phyloP scores from a whole-genome alignment of 2,113 vertebrate genomes.

The Cynoglossus semilaevis region DNA sequence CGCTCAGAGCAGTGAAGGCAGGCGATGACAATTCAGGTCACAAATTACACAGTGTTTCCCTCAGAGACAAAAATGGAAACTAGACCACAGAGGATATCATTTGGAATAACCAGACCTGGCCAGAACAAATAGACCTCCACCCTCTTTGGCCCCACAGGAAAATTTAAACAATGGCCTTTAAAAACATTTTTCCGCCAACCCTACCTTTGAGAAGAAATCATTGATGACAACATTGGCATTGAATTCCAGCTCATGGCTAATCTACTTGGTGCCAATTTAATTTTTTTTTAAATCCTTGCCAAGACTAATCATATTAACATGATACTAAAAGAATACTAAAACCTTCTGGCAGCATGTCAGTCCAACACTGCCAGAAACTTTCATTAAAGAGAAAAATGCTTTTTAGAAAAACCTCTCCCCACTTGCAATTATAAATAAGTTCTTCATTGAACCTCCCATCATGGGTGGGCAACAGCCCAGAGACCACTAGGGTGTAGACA shows the following conservation, averaged over 20 bases:
- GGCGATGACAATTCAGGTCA: constrained; percentile 72
- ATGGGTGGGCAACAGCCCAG: constrained; percentile 77
- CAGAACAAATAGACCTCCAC: constrained; percentile 48
- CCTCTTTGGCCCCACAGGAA: constrained; percentile 51
- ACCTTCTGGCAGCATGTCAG: constrained; percentile 69
- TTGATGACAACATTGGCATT: constrained; percentile 73
- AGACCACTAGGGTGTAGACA: constrained; percentile 76
- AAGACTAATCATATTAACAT: constrained; percentile 81
- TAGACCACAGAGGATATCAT: constrained; percentile 74
- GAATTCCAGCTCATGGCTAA: constrained; percentile 69
- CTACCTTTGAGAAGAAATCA: constrained; percentile 65
- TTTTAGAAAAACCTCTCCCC: constrained; percentile 77
- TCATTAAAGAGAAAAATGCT: constrained; percentile 70
- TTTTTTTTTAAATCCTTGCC: constrained; percentile 65
- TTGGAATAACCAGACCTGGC: constrained; percentile 73
- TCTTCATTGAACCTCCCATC: constrained; percentile 71
- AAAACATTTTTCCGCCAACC: constrained; percentile 71
- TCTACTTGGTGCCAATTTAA: constrained; percentile 62
- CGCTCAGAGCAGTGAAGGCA: constrained; percentile 51
- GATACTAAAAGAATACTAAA: constrained; percentile 72
- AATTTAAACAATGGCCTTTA: constrained; percentile 74
- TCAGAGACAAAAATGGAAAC: constrained; percentile 65
- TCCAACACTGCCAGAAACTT: constrained; percentile 68
- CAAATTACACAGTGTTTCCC: constrained; percentile 67
- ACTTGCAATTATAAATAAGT: constrained; percentile 78